Evolutionary conservation across 2,888 invertebrate species (phyloP), one percentile per base, ranked within the genome.

Genomic region (Lissonota sp.): DNA sequence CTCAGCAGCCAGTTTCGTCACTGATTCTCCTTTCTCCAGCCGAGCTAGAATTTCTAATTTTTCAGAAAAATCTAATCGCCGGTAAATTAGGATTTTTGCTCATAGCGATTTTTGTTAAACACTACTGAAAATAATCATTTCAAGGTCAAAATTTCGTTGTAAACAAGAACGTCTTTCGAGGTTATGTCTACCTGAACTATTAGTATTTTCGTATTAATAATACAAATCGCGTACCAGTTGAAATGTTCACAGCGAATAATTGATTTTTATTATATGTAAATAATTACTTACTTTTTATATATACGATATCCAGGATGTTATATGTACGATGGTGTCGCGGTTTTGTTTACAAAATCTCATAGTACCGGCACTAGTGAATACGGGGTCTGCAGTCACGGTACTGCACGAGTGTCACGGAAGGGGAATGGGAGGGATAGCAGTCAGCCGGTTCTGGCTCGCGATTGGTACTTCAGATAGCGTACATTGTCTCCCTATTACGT

Each of bases 381-480:
- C 69, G 51, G 49, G 42, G 44, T 63, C 49, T 49, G 57, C 26
- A 70, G 70, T 58, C 58, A 58, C 70, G 58, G 70, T 40, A 66
- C 69, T 69, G 69, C 57, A 57, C 57, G 69, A 57, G 44, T 69
- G 69, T 57, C 37, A 66, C 5, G 63, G 63, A 63, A 53, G 53
- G 63, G 63, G 46, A 63, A 46, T 63, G 44, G 62, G 14, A n/a
- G 42, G 62, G 67, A 53, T 3, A 55, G 55, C 40, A 67, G 55
- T 42, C 55, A 57, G 57, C 69, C 44, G 69, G 42, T 69, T 69
- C 57, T 69, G 57, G 69, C 55, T 57, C 57, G 57, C 57, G 44
- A 69, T 57, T 69, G 69, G 69, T 69, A 57, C 69, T 69, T 69
- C 69, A 69, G 57, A 69, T 57, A 63, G 46, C 46, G 63, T 63